phyloP scores from a whole-genome alignment of 1,140 invertebrate genomes.

The Drosophila insularis region DNA sequence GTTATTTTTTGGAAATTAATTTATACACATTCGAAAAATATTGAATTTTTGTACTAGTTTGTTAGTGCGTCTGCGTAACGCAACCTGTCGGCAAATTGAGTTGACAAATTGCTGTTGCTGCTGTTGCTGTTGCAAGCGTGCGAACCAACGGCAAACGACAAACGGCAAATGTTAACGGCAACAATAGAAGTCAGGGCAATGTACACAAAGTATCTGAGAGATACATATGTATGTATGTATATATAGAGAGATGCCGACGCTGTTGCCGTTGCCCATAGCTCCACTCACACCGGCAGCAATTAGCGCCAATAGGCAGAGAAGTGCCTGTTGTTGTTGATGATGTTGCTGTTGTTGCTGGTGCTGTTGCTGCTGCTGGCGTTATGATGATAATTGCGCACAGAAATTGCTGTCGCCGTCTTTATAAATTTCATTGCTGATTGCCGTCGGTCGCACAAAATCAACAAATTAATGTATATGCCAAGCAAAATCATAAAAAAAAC shows the following conservation, averaged over 20 bases:
- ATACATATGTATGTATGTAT: conserved; percentile 12
- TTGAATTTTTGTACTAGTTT: neutral
- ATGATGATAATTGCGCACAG: conserved; percentile 55
- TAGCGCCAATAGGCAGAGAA: conserved; percentile 59
- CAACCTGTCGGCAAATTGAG: conserved; percentile 61
- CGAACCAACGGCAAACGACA: conserved; percentile 48
- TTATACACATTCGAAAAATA: conserved; percentile 32
- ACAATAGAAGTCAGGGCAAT: conserved; percentile 30
- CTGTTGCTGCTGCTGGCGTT: conserved; percentile 23
- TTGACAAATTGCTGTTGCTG: conserved; percentile 67
- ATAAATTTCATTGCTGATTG: conserved; percentile 73
- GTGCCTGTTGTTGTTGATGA: conserved; percentile 27
- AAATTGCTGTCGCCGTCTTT: conserved; percentile 52
- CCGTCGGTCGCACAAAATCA: conserved; percentile 67
- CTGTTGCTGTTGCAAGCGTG: conserved; percentile 40
- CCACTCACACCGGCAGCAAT: conserved; percentile 61
- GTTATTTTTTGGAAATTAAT: conserved; percentile 50
- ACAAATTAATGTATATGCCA: conserved; percentile 71
- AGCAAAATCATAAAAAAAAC: conserved; percentile 59
- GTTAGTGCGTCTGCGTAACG: conserved; percentile 70
- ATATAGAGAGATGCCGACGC: neutral
- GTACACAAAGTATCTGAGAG: conserved; percentile 51
- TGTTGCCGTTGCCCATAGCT: neutral
- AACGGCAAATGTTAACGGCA: conserved; percentile 35
- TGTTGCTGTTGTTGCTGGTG: conserved; percentile 24